A percentile compares a stretch with the other conserved stretches of the same genome.
Evolutionary conservation across 2,888 invertebrate species (phyloP).

Genomic region (Diarsia brunnea): DNA sequence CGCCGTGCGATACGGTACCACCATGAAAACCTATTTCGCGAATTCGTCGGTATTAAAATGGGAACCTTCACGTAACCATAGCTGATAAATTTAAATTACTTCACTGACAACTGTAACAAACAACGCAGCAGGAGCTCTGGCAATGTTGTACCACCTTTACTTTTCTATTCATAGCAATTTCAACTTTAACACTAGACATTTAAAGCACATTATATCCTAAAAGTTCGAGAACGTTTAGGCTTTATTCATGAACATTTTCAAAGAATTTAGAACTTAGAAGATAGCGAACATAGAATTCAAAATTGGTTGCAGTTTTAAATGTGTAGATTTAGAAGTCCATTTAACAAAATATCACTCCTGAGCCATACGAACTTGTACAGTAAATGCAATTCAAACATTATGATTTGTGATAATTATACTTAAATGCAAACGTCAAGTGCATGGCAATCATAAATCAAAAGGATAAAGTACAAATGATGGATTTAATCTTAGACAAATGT

Average conservation of each 20-base stretch:
- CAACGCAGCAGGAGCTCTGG: slow-evolving; percentile 79
- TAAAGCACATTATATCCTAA: slow-evolving; percentile 42
- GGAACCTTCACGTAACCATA: slow-evolving; percentile 60
- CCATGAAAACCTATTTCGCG: slow-evolving; percentile 57
- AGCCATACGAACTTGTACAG: slow-evolving; percentile 69
- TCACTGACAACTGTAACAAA: slow-evolving; percentile 81
- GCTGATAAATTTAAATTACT: slow-evolving; percentile 80
- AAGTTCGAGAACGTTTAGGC: slow-evolving; percentile 19
- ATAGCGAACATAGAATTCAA: slow-evolving; percentile 19
- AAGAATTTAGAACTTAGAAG: slow-evolving; percentile 25
- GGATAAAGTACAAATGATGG: slow-evolving; percentile 68
- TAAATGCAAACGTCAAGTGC: slow-evolving; percentile 77
- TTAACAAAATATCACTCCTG: slow-evolving; percentile 72
- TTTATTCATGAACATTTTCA: slow-evolving; percentile 2
- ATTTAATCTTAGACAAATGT: slow-evolving; percentile 64
- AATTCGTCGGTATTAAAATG: slow-evolving; percentile 55
- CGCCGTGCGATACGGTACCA: slow-evolving; percentile 47
- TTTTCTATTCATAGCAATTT: slow-evolving; percentile 33
- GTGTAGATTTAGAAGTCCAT: slow-evolving; percentile 60
- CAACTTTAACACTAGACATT: slow-evolving; percentile 28
- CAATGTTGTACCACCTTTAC: slow-evolving; percentile 62
- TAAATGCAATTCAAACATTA: slow-evolving; percentile 78
- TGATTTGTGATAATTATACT: slow-evolving; percentile 84
- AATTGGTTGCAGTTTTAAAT: slow-evolving; percentile 30
- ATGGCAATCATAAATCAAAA: slow-evolving; percentile 73